These are phyloP conservation scores for Raphicerus campestris DNA, from an alignment of 2,113 vertebrate genomes.

Conservation along the genomic window DNA sequence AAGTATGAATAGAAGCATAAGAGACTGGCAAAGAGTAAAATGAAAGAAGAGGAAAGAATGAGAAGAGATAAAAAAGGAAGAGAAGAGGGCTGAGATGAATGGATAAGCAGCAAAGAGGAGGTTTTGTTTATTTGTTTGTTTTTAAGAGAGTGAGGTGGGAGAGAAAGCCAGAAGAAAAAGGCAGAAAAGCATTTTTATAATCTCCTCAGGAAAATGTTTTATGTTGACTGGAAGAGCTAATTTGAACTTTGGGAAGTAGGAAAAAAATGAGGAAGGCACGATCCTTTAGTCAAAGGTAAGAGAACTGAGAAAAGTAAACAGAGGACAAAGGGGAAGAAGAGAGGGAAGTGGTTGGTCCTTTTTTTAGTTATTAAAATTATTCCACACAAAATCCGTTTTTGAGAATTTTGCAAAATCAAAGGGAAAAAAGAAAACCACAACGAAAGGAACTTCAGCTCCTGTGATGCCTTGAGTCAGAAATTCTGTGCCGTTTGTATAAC, in stretches of 20 bases:
- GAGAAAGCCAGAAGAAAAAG: not conserved
- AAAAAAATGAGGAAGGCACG: constrained; percentile 70
- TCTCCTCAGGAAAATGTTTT: constrained; percentile 33
- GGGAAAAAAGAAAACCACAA: constrained; percentile 52
- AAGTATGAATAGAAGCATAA: not conserved
- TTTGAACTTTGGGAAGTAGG: constrained; percentile 66
- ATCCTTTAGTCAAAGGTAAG: constrained; percentile 57
- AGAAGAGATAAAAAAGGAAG: not conserved
- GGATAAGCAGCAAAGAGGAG: not conserved
- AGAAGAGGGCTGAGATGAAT: not conserved
- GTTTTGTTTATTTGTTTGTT: not conserved
- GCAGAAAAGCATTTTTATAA: not conserved
- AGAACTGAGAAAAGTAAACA: constrained; percentile 73
- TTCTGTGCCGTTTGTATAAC: not conserved
- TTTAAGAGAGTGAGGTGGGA: not conserved
- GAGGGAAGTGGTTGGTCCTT: constrained; percentile 62
- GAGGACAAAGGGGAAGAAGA: constrained; percentile 53
- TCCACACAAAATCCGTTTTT: constrained; percentile 59
- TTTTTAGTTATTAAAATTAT: constrained; percentile 64
- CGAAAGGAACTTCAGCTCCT: constrained; percentile 29
- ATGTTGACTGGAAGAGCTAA: constrained; percentile 41
- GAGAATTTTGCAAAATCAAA: constrained; percentile 61
- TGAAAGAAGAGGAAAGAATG: not conserved
- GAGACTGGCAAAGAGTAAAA: not conserved
- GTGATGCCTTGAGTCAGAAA: not conserved